phyloP scores from a whole-genome alignment of 2,888 invertebrate species.

The Tinea trinotella region DNA sequence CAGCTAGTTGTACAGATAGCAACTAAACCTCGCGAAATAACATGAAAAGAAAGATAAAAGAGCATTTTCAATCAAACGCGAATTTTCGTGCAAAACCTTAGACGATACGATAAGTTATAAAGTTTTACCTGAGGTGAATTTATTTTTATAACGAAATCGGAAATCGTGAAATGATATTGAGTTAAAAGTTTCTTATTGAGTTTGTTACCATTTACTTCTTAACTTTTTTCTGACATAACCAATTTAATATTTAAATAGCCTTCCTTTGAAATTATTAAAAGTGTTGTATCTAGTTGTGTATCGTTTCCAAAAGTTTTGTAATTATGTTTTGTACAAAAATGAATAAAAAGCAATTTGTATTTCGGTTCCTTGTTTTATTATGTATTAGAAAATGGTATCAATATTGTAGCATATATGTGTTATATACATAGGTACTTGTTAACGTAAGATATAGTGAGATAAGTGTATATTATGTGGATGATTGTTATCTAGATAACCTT shows the following conservation, averaged over 20 bases:
- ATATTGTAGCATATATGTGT: neutral
- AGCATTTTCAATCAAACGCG: no score
- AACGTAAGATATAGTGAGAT: neutral
- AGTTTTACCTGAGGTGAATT: no score
- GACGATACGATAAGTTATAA: no score
- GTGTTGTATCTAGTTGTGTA: no score
- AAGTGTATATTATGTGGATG: constrained; percentile 1
- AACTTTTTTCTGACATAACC: neutral
- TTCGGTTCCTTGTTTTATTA: neutral
- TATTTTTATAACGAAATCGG: no score
- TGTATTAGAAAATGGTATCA: neutral
- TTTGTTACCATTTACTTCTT: neutral
- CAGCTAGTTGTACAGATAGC: no score
- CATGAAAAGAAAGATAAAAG: no score
- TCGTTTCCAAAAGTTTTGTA: no score
- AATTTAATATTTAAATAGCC: no score
- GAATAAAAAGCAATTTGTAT: neutral
- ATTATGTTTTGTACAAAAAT: neutral
- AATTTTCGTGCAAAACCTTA: no score
- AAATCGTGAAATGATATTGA: neutral
- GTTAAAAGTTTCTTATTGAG: neutral
- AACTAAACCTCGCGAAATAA: no score
- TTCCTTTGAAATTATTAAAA: no score
- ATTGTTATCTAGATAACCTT: constrained; percentile 1
- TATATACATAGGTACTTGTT: neutral